phyloP scores from a whole-genome alignment of 2,888 invertebrate genomes.

The Xestia ashworthii region DNA sequence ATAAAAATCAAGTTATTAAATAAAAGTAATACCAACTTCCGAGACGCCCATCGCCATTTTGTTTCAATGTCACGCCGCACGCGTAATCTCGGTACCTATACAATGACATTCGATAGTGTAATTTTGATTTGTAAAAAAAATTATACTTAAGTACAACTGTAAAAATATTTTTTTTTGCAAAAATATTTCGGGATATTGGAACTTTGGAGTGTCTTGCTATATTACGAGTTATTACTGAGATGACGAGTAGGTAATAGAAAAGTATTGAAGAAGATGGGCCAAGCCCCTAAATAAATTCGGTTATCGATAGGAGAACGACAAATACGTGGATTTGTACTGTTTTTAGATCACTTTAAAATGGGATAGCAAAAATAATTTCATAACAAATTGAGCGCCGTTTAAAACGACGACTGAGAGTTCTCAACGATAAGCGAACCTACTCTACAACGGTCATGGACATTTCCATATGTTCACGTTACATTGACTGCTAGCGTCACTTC shows the following conservation, averaged over 20 bases:
- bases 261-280: not conserved
- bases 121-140: slow-evolving; percentile 31
- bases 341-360: not conserved
- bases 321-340: not conserved
- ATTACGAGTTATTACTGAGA: not conserved
- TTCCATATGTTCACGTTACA: slow-evolving; percentile 55
- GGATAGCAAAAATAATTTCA: slow-evolving; percentile 21
- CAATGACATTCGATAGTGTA: slow-evolving; percentile 19
- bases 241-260: not conserved
- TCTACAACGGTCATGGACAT: slow-evolving; percentile 28
- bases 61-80: slow-evolving; percentile 55
- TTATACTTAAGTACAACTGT: not conserved
- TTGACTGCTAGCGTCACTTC: slow-evolving; percentile 26
- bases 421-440: slow-evolving; percentile 51
- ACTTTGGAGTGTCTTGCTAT: not conserved
- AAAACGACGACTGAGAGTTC: slow-evolving; percentile 47
- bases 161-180: not conserved
- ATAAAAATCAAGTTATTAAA: slow-evolving; percentile 24
- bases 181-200: not conserved
- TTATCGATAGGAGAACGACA: not conserved
- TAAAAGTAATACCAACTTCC: not conserved
- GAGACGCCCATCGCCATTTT: slow-evolving; percentile 54
- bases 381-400: slow-evolving; percentile 46
- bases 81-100: slow-evolving; percentile 41
- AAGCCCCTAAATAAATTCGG: not conserved